Conservation (phyloP, 2,113 vertebrate species). For the Callopanchax toddi region DNA sequence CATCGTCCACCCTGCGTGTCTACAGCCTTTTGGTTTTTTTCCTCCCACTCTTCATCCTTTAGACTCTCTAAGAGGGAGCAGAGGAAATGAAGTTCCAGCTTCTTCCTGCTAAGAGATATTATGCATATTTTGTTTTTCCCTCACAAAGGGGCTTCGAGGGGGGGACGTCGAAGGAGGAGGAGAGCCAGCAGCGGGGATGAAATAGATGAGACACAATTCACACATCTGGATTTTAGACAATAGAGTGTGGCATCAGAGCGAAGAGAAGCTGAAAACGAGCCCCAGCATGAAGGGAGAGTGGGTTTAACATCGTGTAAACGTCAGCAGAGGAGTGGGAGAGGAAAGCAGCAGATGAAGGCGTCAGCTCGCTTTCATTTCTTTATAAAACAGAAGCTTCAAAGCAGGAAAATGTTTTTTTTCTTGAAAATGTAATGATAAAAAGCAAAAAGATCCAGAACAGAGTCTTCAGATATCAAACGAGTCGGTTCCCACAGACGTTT, state of each 20-base stretch:
- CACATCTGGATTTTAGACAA: conserved; percentile 9
- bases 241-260: not conserved
- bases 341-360: not conserved
- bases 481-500: too few species aligned
- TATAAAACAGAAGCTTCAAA: not conserved
- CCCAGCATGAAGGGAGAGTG: not conserved
- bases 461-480: too few species aligned
- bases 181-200: not conserved
- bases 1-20: conserved; percentile 8
- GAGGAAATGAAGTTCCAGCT: not conserved
- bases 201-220: conserved; percentile 8
- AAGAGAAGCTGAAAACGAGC: conserved; percentile 1
- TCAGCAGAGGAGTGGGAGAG: not conserved
- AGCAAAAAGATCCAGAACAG: too few species aligned
- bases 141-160: too few species aligned
- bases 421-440: too few species aligned
- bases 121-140: not conserved
- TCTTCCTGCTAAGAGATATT: conserved; percentile 4
- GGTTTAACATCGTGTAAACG: not conserved
- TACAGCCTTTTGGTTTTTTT: conserved; percentile 2
- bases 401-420: too few species aligned
- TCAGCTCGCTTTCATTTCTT: not conserved
- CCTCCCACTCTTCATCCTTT: not conserved
- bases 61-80: not conserved
- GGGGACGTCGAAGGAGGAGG: not conserved